Evolutionary conservation across 92 coral and sea anemone genomes (phyloP).

Genomic region (Montipora capitata): DNA sequence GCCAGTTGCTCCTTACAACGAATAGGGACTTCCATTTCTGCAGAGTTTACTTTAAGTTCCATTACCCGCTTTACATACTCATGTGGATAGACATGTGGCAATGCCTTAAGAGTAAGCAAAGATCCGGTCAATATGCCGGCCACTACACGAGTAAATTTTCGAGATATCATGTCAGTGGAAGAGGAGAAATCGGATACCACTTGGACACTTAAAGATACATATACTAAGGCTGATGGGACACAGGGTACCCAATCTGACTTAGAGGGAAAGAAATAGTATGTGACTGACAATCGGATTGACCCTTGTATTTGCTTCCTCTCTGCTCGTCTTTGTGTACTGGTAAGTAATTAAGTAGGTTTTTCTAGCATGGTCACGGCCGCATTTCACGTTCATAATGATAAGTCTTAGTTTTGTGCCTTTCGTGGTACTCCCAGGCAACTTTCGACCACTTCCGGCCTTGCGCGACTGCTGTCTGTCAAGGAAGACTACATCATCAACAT

Average conservation of each 20-base stretch:
- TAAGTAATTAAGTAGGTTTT: neutral
- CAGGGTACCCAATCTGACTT: too few species aligned
- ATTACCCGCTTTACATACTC: conserved; percentile 64
- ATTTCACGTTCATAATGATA: too few species aligned
- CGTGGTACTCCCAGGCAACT: too few species aligned
- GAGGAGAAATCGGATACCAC: too few species aligned
- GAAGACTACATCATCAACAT: too few species aligned
- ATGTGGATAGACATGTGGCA: conserved; percentile 85
- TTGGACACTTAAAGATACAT: too few species aligned
- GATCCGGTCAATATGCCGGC: conserved; percentile 83
- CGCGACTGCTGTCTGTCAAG: too few species aligned
- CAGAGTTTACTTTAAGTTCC: conserved; percentile 66
- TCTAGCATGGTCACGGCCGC: too few species aligned
- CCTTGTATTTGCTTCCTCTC: neutral
- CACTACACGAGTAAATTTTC: conserved; percentile 32
- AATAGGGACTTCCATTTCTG: conserved; percentile 68
- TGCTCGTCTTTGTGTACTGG: conserved; percentile 19
- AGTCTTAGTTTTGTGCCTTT: too few species aligned
- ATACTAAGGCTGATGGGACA: too few species aligned
- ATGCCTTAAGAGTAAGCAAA: conserved; percentile 69
- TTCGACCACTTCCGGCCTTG: too few species aligned
- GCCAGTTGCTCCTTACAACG: conserved; percentile 79
- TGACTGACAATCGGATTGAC: neutral
- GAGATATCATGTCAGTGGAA: neutral
- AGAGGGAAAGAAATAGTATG: too few species aligned